A percentile compares a stretch with the other conserved stretches of the same genome.
Evolutionary conservation across 2,797 vertebrate species (phyloP).

Genomic region (Octomys mimax): DNA sequence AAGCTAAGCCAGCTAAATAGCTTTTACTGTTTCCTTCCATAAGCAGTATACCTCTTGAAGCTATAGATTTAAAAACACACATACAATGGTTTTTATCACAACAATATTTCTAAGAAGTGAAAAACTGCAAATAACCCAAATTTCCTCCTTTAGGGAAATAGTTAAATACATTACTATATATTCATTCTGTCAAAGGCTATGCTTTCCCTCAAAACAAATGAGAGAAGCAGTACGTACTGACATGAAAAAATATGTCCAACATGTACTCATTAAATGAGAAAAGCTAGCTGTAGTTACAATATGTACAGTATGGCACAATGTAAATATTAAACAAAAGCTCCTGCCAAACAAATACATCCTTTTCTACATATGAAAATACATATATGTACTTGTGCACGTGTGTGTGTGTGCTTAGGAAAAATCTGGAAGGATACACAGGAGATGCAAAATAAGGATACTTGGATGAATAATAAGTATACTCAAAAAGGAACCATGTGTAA

Average conservation of each 20-base stretch:
- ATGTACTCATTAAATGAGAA: conserved; percentile 19
- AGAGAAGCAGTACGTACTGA: not conserved
- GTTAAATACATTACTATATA: not conserved
- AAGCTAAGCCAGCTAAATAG: not conserved
- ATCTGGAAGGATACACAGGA: not conserved
- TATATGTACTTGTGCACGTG: not conserved
- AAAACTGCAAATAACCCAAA: not conserved
- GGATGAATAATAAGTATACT: not conserved
- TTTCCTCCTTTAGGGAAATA: not conserved
- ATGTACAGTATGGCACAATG: not conserved
- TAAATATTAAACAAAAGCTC: not conserved
- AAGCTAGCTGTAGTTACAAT: not conserved
- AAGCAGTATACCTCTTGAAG: not conserved
- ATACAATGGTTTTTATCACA: not conserved
- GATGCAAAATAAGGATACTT: not conserved
- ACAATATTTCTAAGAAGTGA: not conserved
- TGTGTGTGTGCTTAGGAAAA: not conserved
- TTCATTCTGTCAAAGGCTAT: not conserved
- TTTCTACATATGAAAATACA: not conserved
- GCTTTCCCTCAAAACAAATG: not conserved
- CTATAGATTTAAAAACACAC: not conserved
- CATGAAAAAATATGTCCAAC: not conserved
- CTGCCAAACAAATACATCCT: not conserved
- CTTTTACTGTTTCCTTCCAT: conserved; percentile 16
- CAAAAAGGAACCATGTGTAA: not conserved